phyloP scores from a whole-genome alignment of 1,140 invertebrate species.

The Caenorhabditis brenneri region DNA sequence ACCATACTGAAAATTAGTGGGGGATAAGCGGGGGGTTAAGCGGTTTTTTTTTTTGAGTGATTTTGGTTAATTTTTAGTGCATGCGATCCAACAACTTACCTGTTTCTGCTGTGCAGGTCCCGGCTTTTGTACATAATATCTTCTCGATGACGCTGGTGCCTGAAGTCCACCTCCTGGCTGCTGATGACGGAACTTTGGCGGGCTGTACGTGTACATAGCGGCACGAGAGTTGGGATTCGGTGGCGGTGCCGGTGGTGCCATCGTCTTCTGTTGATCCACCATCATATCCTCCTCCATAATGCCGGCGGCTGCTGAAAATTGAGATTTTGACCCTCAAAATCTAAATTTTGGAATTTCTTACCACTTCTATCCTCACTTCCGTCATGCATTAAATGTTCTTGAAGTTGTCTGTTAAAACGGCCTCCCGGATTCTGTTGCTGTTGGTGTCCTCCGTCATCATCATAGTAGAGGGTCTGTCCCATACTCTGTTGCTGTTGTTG shows the following conservation, averaged over 20 bases:
- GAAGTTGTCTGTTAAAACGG: neutral
- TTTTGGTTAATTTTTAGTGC: no score
- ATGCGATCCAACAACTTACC: no score
- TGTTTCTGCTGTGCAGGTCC: neutral
- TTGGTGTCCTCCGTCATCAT: neutral
- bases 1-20: neutral
- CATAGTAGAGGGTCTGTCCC: neutral
- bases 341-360: neutral
- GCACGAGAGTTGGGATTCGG: neutral
- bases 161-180: no score
- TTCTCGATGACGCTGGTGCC: neutral
- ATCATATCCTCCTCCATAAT: neutral
- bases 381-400: slow-evolving; percentile 6
- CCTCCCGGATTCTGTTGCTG: neutral
- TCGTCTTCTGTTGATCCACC: neutral
- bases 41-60: no score
- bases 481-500: neutral
- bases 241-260: neutral
- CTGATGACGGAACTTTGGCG: no score
- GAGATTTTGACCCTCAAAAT: neutral
- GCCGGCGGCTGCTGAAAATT: neutral
- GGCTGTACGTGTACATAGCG: no score
- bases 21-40: no score
- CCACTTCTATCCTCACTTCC: slow-evolving; percentile 34
- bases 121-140: slow-evolving; percentile 17